These are phyloP conservation scores for Nematolebias whitei DNA, from an alignment of 2,113 vertebrate species.

Conservation along the genomic window DNA sequence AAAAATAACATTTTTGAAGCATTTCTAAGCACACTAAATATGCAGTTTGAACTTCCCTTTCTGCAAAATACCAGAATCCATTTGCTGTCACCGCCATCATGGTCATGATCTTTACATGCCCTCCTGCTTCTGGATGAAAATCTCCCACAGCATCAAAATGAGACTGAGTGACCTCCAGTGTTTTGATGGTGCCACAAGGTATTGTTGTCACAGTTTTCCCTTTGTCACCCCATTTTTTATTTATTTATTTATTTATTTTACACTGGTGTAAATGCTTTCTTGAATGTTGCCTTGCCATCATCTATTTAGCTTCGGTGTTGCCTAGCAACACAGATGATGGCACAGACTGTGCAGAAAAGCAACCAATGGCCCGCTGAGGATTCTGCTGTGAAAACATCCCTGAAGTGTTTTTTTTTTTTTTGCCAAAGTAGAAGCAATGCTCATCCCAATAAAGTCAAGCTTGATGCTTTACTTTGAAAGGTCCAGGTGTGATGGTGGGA, in stretches of 20 bases:
- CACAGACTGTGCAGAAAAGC: constrained; percentile 3
- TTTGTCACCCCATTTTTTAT: too few relatives aligned
- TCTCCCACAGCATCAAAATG: not conserved
- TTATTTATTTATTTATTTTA: too few relatives aligned
- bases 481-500: not conserved
- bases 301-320: constrained; percentile 23
- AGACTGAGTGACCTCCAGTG: not conserved
- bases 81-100: not conserved
- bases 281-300: not conserved
- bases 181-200: not conserved
- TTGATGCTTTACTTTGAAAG: not conserved
- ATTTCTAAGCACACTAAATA: too few relatives aligned
- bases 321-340: constrained; percentile 15
- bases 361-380: constrained; percentile 3
- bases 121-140: not conserved
- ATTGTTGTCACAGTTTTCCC: not conserved
- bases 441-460: not conserved
- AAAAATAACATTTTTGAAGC: too few relatives aligned
- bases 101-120: not conserved
- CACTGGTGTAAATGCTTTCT: not conserved
- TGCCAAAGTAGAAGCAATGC: too few relatives aligned
- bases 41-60: not conserved
- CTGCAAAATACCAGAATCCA: not conserved
- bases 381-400: constrained; percentile 11
- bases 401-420: not conserved